phyloP scores from a whole-genome alignment of 2,888 invertebrate genomes.

The Melieria crassipennis region DNA sequence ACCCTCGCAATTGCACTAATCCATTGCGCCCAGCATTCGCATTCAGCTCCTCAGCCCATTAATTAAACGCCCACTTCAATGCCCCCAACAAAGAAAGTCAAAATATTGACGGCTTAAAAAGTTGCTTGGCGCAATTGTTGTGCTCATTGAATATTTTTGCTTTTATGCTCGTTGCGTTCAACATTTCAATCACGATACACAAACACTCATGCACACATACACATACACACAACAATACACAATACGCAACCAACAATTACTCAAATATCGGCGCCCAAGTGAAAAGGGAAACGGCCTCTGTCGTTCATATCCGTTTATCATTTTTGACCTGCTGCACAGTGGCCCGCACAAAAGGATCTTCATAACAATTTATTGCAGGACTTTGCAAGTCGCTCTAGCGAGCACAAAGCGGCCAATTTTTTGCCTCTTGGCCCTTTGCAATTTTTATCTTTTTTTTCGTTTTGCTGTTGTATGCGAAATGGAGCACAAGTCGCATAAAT shows the following conservation, averaged over 20 bases:
- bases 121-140: slow-evolving; percentile 33
- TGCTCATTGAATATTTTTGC: slow-evolving; percentile 12
- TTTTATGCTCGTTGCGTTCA: slow-evolving; percentile 34
- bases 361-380: slow-evolving; percentile 47
- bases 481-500: slow-evolving; percentile 42
- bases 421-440: slow-evolving; percentile 3
- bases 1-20: slow-evolving; percentile 9
- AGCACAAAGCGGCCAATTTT: slow-evolving; percentile 10
- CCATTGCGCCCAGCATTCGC: neutral
- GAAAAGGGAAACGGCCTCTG: slow-evolving; percentile 52
- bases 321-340: slow-evolving; percentile 57
- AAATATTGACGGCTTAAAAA: slow-evolving; percentile 59
- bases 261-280: slow-evolving; percentile 8
- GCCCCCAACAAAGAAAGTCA: slow-evolving; percentile 53
- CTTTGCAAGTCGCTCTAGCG: slow-evolving; percentile 25
- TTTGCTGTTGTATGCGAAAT: slow-evolving; percentile 8
- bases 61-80: slow-evolving; percentile 59
- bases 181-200: neutral
- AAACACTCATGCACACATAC: neutral
- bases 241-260: slow-evolving; percentile 7
- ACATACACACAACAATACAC: neutral
- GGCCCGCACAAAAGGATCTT: slow-evolving; percentile 39
- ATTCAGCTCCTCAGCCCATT: slow-evolving; percentile 41
- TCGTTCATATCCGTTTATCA: slow-evolving; percentile 59
- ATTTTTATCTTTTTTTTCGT: slow-evolving; percentile 1